Evolutionary conservation across 2,113 vertebrate species (phyloP).

Genomic region (Verasper variegatus): DNA sequence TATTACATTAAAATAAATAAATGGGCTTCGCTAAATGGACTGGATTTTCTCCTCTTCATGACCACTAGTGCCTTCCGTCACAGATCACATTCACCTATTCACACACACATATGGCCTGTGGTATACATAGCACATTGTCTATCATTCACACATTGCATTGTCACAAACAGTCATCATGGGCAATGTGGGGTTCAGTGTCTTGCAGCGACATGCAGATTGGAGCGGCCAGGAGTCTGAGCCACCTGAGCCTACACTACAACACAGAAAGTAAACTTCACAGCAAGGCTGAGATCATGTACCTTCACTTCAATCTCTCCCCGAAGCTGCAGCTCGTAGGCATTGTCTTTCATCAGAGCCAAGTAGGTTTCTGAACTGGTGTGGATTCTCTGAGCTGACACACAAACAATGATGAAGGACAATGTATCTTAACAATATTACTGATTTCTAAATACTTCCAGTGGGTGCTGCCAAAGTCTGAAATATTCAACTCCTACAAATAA

Average conservation of each 20-base stretch:
- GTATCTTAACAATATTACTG: not conserved
- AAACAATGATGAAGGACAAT: not conserved
- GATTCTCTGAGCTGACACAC: slow-evolving; percentile 87
- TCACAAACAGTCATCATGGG: too few species aligned
- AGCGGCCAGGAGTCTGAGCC: too few species aligned
- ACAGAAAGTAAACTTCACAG: not conserved
- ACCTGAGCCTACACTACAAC: not conserved
- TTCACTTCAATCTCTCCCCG: slow-evolving; percentile 92
- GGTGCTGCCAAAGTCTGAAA: too few species aligned
- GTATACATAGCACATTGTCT: too few species aligned
- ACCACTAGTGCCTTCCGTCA: not conserved
- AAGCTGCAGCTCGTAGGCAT: slow-evolving; percentile 88
- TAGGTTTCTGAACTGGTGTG: slow-evolving; percentile 90
- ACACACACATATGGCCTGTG: not conserved
- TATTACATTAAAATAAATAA: too few species aligned
- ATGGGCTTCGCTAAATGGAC: too few species aligned
- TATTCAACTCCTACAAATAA: too few species aligned
- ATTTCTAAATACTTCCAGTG: too few species aligned
- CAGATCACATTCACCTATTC: not conserved
- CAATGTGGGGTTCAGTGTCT: too few species aligned
- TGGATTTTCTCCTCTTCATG: not conserved
- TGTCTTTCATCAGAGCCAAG: slow-evolving; percentile 84
- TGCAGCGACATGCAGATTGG: too few species aligned
- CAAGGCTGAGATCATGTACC: slow-evolving; percentile 74
- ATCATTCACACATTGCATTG: too few species aligned